Percentiles rank a stretch among this genome's conserved stretches.
Conservation (phyloP, 2,797 vertebrate genomes). For the Uromys caudimaculatus region DNA sequence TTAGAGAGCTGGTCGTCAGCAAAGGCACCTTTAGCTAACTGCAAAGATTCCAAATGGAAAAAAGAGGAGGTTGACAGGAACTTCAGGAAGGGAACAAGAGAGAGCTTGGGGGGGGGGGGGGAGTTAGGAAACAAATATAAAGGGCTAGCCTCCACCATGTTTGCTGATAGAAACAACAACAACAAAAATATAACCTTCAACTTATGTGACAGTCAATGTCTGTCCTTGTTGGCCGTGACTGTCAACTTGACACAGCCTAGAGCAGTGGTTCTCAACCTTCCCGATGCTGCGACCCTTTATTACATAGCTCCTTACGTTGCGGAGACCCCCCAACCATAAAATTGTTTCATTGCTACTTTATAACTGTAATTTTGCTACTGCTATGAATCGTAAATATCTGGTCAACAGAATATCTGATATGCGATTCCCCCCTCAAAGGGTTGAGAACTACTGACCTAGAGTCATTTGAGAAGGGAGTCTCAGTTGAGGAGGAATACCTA, state of each 20-base stretch:
- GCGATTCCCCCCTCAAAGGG: background rate
- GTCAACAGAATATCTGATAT: background rate
- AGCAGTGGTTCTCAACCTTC: background rate
- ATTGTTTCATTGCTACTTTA: background rate
- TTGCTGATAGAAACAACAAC: background rate
- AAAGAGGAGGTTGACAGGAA: background rate
- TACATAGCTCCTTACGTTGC: background rate
- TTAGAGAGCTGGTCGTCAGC: background rate
- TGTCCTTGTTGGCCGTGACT: background rate
- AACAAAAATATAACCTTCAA: background rate
- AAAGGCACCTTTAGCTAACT: background rate
- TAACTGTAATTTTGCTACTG: background rate
- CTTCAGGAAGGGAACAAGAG: background rate
- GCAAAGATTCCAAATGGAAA: background rate
- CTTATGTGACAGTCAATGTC: no score
- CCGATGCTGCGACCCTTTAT: no score
- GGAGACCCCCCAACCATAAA: background rate
- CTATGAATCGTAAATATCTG: background rate
- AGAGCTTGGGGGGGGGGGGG: background rate
- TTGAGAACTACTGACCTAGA: background rate
- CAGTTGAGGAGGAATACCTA: background rate
- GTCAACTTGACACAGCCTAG: background rate
- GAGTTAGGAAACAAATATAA: background rate
- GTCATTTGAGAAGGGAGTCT: background rate
- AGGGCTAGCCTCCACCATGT: background rate